A percentile compares a stretch with the other conserved stretches of the same genome.
Conservation (phyloP, 2,888 invertebrate species). For the Hypomecis atomaria region DNA sequence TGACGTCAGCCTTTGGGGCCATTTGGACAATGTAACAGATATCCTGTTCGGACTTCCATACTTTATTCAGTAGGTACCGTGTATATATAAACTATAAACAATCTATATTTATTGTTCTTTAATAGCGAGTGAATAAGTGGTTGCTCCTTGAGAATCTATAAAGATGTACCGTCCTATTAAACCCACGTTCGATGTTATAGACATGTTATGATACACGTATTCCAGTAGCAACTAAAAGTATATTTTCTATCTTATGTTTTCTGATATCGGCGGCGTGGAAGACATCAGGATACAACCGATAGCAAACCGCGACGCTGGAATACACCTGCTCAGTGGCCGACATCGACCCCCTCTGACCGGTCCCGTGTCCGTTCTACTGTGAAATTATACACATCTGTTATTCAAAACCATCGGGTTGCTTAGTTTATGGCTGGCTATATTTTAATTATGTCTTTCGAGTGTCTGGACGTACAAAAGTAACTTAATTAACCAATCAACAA, state of each 20-base stretch:
- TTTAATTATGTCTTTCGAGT: neutral
- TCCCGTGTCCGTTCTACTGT: conserved; percentile 72
- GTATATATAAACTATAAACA: conserved; percentile 28
- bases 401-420: conserved; percentile 42
- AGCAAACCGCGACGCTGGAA: conserved; percentile 23
- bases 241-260: neutral
- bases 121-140: conserved; percentile 21
- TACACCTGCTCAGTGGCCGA: conserved; percentile 74
- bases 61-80: conserved; percentile 26
- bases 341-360: conserved; percentile 65
- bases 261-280: neutral
- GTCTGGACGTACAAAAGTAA: neutral
- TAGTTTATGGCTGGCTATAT: conserved; percentile 14
- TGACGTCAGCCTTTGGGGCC: conserved; percentile 70
- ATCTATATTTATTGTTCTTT: conserved; percentile 31
- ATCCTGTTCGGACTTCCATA: conserved; percentile 39
- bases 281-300: conserved; percentile 9
- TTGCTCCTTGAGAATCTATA: conserved; percentile 27
- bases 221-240: neutral
- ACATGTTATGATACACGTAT: conserved; percentile 18
- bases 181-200: conserved; percentile 18
- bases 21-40: conserved; percentile 67
- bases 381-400: conserved; percentile 78
- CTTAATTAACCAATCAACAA: neutral
- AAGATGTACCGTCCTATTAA: conserved; percentile 25